Conservation (phyloP, 2,888 invertebrate genomes). For the Villa cingulata region DNA sequence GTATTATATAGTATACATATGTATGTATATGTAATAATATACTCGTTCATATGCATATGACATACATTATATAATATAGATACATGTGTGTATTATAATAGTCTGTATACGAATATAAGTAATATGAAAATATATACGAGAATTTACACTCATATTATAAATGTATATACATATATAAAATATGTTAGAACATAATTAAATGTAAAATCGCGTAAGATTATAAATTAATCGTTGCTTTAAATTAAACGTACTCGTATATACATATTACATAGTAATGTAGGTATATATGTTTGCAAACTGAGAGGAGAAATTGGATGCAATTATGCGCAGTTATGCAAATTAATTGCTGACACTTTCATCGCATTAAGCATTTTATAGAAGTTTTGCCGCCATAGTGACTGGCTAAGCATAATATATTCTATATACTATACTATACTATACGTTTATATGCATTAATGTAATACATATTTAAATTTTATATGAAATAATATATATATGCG, state of each 20-base stretch:
- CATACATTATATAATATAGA: too few species aligned
- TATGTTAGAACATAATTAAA: conserved; percentile 6
- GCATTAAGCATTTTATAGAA: conserved; percentile 3
- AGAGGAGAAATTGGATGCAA: conserved; percentile 14
- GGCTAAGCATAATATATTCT: not conserved
- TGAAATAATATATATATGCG: not conserved
- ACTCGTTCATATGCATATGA: too few species aligned
- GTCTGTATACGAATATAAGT: too few species aligned
- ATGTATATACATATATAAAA: not conserved
- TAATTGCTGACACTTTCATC: conserved; percentile 15
- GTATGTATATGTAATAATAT: too few species aligned
- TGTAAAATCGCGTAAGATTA: conserved; percentile 7
- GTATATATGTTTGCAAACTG: not conserved
- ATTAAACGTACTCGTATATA: too few species aligned
- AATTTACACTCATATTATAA: not conserved
- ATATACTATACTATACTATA: too few species aligned
- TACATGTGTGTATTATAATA: too few species aligned
- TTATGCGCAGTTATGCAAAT: conserved; percentile 15
- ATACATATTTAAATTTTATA: too few species aligned
- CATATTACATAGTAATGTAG: too few species aligned
- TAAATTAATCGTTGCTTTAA: conserved; percentile 14
- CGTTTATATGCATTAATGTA: too few species aligned
- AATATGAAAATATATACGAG: not conserved
- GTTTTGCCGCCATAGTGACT: conserved; percentile 10
- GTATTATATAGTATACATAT: too few species aligned